Conservation (phyloP, 2,888 invertebrate genomes). For the Aspidiotus rigidus region DNA sequence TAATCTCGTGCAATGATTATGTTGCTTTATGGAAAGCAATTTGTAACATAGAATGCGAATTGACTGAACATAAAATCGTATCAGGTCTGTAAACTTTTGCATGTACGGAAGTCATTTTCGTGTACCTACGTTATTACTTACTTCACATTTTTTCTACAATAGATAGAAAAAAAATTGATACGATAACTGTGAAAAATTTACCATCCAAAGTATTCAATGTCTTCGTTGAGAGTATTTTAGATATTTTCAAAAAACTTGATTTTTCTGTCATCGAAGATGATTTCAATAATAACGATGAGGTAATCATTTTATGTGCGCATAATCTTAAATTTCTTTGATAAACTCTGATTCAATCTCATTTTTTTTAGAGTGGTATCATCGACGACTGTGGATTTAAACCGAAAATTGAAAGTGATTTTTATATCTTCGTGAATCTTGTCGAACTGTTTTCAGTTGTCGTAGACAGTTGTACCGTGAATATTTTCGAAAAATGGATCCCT, state of each 20-base stretch:
- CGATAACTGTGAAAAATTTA: background rate
- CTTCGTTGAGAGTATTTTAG: slow-evolving; percentile 8
- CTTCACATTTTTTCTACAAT: background rate
- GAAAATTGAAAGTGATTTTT: slow-evolving; percentile 9
- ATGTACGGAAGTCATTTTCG: too few relatives aligned
- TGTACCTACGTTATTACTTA: background rate
- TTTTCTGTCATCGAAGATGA: slow-evolving; percentile 11
- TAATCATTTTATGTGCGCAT: too few relatives aligned
- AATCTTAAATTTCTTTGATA: background rate
- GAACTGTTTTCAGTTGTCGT: slow-evolving; percentile 22
- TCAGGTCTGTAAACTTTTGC: background rate
- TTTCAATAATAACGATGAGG: too few relatives aligned
- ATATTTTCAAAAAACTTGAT: slow-evolving; percentile 23
- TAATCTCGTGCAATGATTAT: background rate
- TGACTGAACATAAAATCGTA: background rate
- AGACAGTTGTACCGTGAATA: background rate
- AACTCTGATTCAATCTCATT: background rate
- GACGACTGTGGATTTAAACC: background rate
- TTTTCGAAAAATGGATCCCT: slow-evolving; percentile 21
- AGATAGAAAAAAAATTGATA: background rate
- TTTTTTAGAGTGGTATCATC: background rate
- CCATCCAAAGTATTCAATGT: slow-evolving; percentile 11
- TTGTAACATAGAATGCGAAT: background rate
- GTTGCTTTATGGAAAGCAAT: background rate
- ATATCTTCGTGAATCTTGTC: slow-evolving; percentile 26